These are phyloP conservation scores for Drosophila jambulina DNA, from an alignment of 1,140 invertebrate species.

Conservation along the genomic window DNA sequence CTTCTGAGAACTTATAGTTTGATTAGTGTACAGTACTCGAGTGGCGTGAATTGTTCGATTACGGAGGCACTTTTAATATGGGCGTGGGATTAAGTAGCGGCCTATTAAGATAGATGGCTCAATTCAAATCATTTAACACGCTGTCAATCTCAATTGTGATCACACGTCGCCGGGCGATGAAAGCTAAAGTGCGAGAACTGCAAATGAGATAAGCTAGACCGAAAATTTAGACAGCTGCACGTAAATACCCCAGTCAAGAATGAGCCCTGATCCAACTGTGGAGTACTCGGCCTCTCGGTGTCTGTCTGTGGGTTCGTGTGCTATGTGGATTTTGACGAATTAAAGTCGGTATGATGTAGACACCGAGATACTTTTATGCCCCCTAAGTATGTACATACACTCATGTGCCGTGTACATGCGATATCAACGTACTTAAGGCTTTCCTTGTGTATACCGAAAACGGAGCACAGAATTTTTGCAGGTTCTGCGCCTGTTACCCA, in stretches of 20 bases:
- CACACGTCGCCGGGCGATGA: constrained; percentile 16
- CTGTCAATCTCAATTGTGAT: constrained; percentile 48
- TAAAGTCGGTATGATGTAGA: constrained; percentile 30
- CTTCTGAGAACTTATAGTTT: background rate
- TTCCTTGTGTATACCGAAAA: constrained; percentile 19
- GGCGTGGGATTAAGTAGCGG: background rate
- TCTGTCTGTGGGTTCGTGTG: constrained; percentile 48
- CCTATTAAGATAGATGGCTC: constrained; percentile 19
- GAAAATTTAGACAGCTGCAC: constrained; percentile 40
- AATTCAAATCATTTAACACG: constrained; percentile 34
- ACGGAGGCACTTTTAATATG: background rate
- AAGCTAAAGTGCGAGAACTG: constrained; percentile 11
- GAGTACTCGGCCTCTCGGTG: constrained; percentile 2
- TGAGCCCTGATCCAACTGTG: constrained; percentile 14
- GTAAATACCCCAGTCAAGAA: constrained; percentile 6
- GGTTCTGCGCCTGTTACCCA: constrained; percentile 63
- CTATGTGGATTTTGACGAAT: constrained; percentile 61
- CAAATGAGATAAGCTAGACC: constrained; percentile 35
- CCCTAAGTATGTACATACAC: constrained; percentile 4
- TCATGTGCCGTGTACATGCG: constrained; percentile 23
- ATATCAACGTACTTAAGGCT: constrained; percentile 41
- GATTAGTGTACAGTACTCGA: background rate
- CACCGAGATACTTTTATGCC: constrained; percentile 35
- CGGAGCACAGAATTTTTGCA: constrained; percentile 52
- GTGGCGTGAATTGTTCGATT: background rate